Conservation (phyloP, 2,797 vertebrate species). For the Clarias platycephalus region DNA sequence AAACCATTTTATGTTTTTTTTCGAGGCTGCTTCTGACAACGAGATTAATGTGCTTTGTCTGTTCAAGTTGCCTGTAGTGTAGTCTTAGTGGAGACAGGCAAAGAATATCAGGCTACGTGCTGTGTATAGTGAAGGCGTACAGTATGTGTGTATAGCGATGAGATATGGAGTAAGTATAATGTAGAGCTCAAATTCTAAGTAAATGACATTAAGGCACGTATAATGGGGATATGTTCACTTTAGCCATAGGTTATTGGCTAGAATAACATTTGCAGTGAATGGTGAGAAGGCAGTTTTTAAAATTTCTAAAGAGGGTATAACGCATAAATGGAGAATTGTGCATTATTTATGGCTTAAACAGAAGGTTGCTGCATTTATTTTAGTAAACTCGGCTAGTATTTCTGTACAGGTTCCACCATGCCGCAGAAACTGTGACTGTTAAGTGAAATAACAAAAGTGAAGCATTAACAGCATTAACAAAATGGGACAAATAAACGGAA, state of each 20-base stretch:
- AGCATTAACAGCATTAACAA: neutral
- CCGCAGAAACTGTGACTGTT: neutral
- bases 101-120: neutral
- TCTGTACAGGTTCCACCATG: neutral
- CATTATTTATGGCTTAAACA: neutral
- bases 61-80: constrained; percentile 1
- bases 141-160: neutral
- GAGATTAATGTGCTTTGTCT: neutral
- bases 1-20: neutral
- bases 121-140: neutral
- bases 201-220: neutral
- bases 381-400: neutral
- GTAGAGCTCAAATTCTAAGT: neutral
- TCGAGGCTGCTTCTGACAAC: neutral
- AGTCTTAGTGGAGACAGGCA: neutral
- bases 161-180: constrained; percentile 9
- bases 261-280: neutral
- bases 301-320: neutral
- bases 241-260: neutral
- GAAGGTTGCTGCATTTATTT: neutral
- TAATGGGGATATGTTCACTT: neutral
- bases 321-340: neutral
- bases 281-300: neutral
- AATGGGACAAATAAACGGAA: too few species aligned
- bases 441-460: neutral